A percentile compares a stretch with the other conserved stretches of the same genome.
These are phyloP conservation scores for Oryzaephilus surinamensis DNA, from an alignment of 1,140 invertebrate genomes.

Conservation along the genomic window DNA sequence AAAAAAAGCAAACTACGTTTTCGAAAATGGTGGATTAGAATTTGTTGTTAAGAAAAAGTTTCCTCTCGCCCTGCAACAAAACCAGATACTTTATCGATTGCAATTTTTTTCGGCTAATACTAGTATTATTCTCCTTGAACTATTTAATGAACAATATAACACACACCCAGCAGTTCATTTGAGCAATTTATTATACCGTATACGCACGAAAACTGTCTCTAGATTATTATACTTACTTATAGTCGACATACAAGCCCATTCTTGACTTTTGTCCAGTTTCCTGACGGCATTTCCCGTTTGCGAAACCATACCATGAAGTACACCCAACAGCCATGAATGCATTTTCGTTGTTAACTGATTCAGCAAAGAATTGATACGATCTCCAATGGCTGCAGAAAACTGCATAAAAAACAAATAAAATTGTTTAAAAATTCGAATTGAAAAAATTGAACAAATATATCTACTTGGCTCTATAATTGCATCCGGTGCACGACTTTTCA, in stretches of 20 bases:
- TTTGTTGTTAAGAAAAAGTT: constrained; percentile 26
- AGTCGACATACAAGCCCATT: constrained; percentile 27
- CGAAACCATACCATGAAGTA: constrained; percentile 45
- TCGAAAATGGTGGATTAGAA: constrained; percentile 25
- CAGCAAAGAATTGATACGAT: constrained; percentile 54
- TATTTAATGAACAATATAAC: too few species aligned
- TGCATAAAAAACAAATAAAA: constrained; percentile 28
- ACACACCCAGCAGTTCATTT: too few species aligned
- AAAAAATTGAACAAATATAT: not conserved
- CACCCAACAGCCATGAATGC: constrained; percentile 50
- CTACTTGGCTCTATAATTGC: constrained; percentile 28
- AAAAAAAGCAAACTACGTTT: too few species aligned
- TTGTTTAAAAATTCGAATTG: constrained; percentile 1
- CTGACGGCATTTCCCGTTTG: constrained; percentile 42
- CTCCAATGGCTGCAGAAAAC: constrained; percentile 67
- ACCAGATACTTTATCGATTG: not conserved
- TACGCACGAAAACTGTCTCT: too few species aligned
- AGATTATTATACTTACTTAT: constrained; percentile 19
- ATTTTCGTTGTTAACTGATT: constrained; percentile 49
- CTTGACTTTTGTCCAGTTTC: constrained; percentile 19
- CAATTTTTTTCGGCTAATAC: not conserved
- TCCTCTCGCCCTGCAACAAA: constrained; percentile 25
- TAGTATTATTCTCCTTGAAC: too few species aligned
- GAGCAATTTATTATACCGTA: too few species aligned
- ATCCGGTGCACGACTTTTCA: constrained; percentile 28